These are phyloP conservation scores for Meiosimyza platycephala DNA, from an alignment of 2,888 invertebrate genomes.

Conservation along the genomic window DNA sequence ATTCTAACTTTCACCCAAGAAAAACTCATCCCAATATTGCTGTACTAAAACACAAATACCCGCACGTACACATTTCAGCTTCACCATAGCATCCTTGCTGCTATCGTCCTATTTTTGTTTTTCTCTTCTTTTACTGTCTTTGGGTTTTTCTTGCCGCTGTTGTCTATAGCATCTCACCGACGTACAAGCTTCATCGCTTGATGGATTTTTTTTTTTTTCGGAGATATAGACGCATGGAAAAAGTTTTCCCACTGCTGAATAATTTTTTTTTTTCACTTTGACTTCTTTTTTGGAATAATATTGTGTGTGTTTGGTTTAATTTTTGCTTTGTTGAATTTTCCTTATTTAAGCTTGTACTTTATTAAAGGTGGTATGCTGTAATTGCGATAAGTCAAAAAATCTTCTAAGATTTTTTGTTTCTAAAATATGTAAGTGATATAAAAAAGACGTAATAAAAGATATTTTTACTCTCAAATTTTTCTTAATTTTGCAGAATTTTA, in stretches of 20 bases:
- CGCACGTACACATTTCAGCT: background rate
- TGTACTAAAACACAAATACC: background rate
- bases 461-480: too few species aligned
- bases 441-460: too few species aligned
- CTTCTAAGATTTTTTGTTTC: too few species aligned
- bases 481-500: too few species aligned
- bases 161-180: background rate
- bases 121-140: constrained; percentile 13
- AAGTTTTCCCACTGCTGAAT: background rate
- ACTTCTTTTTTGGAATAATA: constrained; percentile 22
- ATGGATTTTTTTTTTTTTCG: background rate
- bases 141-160: background rate
- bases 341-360: background rate
- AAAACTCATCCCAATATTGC: background rate
- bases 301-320: background rate
- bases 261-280: constrained; percentile 12
- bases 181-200: background rate
- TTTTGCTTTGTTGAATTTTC: background rate
- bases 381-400: too few species aligned
- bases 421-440: too few species aligned
- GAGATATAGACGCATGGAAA: background rate
- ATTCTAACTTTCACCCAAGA: constrained; percentile 1
- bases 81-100: constrained; percentile 11
- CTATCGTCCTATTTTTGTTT: constrained; percentile 32
- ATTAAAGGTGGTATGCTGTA: too few species aligned